Base-by-base conservation (phyloP, 1,140 invertebrate genomes). In the Venturia canescens region DNA sequence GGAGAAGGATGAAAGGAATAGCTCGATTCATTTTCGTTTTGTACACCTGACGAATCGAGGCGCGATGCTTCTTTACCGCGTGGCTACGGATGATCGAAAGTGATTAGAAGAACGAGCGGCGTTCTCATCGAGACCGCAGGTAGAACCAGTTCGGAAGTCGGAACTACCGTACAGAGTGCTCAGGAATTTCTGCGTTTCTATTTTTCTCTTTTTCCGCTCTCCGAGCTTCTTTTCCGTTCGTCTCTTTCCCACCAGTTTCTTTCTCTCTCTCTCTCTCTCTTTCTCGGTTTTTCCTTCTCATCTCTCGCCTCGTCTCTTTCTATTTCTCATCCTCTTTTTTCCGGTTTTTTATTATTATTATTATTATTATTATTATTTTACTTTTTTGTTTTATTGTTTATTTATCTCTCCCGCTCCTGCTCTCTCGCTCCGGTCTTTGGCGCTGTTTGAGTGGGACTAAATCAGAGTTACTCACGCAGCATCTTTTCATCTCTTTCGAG, bases 131-230 rank as follows among this genome's bases (percentile, higher is more conserved):
- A 57, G 34, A 71, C 23, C 38, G 34, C 16, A 27, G 71, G 21
- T 1, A 53, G 23, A 76, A 76, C 72, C 72, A 76, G 72, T 76
- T 76, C 72, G 72, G 72, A 76, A 76, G 72, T 76, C 74, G 74
- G 74, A 76, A 76, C 50, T 63, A 76, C 53, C 29, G 74, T 34
- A 53, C 29, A 60, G 53, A 63, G 23, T 63, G 60, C 23, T 23
- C n/a, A 23, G 23, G 60, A 63, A 63, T 63, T 63, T 63, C 23
- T 69, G 15, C 21, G 15, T 76, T 29, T 69, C 27, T 63, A n/a
- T 63, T 26, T 63, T 23, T 63, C 60, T 63, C 60, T 53, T 21
- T 53, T 44, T 21, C 15, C 48, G 4, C 48, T 13, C 18, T 16
- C 48, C 7, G 7, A 11, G 13, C 11, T 13, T 44, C 5, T 44